A percentile compares a stretch with the other conserved stretches of the same genome.
phyloP scores from a whole-genome alignment of 2,113 vertebrate genomes.

The Sciurus niger region DNA sequence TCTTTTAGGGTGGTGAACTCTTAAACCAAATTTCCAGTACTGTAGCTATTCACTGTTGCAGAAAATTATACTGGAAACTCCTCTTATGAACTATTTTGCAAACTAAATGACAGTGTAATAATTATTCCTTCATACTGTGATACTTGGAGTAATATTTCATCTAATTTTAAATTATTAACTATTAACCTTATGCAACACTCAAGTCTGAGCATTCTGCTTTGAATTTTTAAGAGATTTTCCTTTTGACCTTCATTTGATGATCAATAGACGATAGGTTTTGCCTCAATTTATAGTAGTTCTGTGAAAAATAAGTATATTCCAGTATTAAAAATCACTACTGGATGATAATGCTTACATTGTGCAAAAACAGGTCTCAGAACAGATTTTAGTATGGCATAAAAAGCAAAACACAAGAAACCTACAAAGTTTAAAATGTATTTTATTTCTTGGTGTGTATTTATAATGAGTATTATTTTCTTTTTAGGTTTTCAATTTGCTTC shows the following conservation, averaged over 20 bases:
- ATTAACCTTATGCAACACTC: not conserved
- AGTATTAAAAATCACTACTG: not conserved
- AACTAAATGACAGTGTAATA: not conserved
- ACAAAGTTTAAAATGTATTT: not conserved
- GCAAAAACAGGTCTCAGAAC: not conserved
- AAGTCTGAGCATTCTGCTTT: not conserved
- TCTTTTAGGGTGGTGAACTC: not conserved
- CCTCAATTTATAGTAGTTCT: not conserved
- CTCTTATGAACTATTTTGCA: not conserved
- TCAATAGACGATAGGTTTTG: not conserved
- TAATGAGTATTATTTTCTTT: conserved; percentile 14
- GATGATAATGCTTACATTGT: not conserved
- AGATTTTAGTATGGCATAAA: not conserved
- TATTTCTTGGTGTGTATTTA: not conserved
- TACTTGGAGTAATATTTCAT: not conserved
- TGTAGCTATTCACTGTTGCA: not conserved
- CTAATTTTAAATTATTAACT: conserved; percentile 10
- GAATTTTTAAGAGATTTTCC: not conserved
- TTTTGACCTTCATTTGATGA: not conserved
- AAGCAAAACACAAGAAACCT: not conserved
- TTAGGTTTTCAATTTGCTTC: not conserved
- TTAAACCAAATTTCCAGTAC: not conserved
- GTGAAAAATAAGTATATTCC: conserved; percentile 45
- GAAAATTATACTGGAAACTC: not conserved
- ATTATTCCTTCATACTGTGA: not conserved